These are phyloP conservation scores for Anisognathus igniventris DNA, from an alignment of 2,797 vertebrate species.

Conservation along the genomic window DNA sequence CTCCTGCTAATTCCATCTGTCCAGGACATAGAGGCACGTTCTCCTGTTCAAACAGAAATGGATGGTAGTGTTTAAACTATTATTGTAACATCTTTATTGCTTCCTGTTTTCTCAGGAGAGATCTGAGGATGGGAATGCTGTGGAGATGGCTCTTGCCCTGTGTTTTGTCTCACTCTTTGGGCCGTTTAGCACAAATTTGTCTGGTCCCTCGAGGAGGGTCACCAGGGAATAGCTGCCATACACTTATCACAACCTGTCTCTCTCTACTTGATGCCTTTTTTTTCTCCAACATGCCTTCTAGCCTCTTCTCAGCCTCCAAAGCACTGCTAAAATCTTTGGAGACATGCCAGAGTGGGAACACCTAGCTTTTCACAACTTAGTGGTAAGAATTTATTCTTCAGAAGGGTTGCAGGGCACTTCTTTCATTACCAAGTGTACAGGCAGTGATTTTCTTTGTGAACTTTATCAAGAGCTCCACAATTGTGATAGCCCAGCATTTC, in stretches of 20 bases:
- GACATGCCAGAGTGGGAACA: background rate
- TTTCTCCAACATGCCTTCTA: background rate
- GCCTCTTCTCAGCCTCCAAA: background rate
- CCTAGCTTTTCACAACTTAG: background rate
- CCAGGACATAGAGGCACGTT: background rate
- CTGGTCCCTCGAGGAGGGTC: fast-evolving
- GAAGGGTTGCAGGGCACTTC: background rate
- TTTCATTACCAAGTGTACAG: background rate
- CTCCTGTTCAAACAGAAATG: background rate
- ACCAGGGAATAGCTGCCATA: background rate
- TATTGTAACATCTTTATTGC: background rate
- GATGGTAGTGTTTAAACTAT: background rate
- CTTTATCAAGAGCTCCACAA: background rate
- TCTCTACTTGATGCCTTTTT: background rate
- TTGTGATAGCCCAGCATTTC: background rate
- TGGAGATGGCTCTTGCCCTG: background rate
- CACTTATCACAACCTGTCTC: background rate
- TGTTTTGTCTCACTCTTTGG: background rate
- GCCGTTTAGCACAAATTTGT: background rate
- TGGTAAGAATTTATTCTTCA: background rate
- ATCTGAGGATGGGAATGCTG: background rate
- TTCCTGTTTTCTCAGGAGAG: background rate
- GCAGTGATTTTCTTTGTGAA: background rate
- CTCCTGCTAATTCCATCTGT: background rate
- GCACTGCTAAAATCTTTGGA: background rate